phyloP scores from a whole-genome alignment of 2,888 invertebrate species.

The Drosophila lacicola region DNA sequence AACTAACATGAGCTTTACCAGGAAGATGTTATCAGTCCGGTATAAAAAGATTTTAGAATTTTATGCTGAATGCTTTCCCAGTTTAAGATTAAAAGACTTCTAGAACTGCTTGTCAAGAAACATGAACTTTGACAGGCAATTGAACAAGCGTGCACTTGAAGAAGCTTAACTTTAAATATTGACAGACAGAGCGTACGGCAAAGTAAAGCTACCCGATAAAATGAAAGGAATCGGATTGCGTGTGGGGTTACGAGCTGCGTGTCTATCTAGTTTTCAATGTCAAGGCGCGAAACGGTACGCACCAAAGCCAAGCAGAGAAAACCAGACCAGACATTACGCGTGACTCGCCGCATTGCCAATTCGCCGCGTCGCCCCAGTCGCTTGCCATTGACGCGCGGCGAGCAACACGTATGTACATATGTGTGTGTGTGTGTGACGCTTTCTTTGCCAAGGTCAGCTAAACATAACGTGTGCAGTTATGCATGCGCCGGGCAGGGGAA shows the following conservation, averaged over 20 bases:
- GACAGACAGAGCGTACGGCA: neutral
- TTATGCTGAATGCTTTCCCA: too few relatives aligned
- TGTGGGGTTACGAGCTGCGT: slow-evolving; percentile 8
- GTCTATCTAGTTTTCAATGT: slow-evolving; percentile 42
- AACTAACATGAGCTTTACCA: too few relatives aligned
- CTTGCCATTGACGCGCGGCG: neutral
- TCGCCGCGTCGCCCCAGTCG: neutral
- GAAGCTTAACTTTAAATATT: too few relatives aligned
- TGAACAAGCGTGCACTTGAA: too few relatives aligned
- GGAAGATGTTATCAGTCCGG: too few relatives aligned
- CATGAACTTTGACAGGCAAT: neutral
- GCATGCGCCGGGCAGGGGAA: slow-evolving; percentile 4
- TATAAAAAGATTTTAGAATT: too few relatives aligned
- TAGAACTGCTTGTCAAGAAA: neutral
- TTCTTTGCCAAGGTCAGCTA: slow-evolving; percentile 43
- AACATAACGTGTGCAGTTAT: slow-evolving; percentile 1
- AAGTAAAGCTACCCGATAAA: neutral
- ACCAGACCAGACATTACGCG: slow-evolving; percentile 13
- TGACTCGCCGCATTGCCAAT: slow-evolving; percentile 25
- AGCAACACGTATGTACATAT: too few relatives aligned
- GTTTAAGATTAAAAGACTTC: too few relatives aligned
- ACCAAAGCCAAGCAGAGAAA: neutral
- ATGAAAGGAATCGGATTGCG: neutral
- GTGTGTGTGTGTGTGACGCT: slow-evolving; percentile 15
- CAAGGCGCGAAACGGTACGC: slow-evolving; percentile 29